phyloP scores from a whole-genome alignment of 2,113 vertebrate species.

The Sylvietta virens region DNA sequence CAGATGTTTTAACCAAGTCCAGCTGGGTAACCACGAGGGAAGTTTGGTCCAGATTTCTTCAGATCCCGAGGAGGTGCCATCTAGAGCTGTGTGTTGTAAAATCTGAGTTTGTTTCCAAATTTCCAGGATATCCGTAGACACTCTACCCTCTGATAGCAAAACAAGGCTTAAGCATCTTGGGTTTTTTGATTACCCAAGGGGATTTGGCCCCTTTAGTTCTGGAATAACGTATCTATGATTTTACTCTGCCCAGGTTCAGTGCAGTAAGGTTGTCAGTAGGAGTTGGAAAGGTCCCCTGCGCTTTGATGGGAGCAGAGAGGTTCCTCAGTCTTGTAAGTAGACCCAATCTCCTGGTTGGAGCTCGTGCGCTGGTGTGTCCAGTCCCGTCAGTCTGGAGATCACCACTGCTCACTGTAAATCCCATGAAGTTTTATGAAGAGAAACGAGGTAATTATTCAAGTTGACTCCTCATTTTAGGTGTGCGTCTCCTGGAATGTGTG shows the following conservation, averaged over 20 bases:
- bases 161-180: neutral
- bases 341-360: neutral
- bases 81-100: neutral
- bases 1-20: neutral
- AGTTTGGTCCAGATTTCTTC: neutral
- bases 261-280: neutral
- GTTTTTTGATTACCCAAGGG: neutral
- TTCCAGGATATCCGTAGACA: neutral
- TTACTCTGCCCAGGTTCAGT: neutral
- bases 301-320: neutral
- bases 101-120: neutral
- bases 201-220: neutral
- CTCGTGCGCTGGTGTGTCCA: accelerated
- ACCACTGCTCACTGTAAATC: neutral
- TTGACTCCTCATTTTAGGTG: neutral
- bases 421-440: neutral
- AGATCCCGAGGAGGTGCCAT: accelerated
- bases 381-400: accelerated
- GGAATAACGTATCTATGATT: neutral
- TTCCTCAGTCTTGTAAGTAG: neutral
- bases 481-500: neutral
- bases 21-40: neutral
- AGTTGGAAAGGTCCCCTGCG: neutral
- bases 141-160: neutral
- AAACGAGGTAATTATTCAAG: neutral